Base-by-base conservation (phyloP, 2,797 vertebrate genomes). In the Sebastes kiyomatsui region DNA sequence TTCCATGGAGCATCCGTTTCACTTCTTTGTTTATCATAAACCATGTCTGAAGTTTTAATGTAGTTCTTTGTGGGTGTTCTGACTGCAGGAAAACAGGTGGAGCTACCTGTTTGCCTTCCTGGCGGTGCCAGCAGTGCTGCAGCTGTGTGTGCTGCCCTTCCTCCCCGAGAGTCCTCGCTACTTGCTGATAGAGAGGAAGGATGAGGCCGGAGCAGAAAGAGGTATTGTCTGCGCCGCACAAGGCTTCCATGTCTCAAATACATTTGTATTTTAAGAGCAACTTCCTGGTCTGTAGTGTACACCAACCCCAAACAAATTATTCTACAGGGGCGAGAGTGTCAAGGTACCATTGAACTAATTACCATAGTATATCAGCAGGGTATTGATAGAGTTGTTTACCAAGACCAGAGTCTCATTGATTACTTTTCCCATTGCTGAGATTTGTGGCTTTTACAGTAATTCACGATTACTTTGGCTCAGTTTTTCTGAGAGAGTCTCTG, bases 101-200 rank as follows among this genome's bases (percentile, higher is more conserved):
- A 96, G 94, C 22, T 97, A 93, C 86, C 87, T 98, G 69, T 98
- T 99, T 90, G 95, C 95, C 62, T 96, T 97, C 60, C 92, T 98
- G 72, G 75, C 93, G 1, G 54, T 97, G 56, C 98, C 98, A 0
- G 95, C 98, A 0, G 0, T 96, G 16, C 68, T 97, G 67, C 98
- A 99, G 94, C 93, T 96, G 1, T 84, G 94, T 70, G 94, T 96
- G 75, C 91, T 99, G 68, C 98, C 98, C 46, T 99, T 99, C 80
- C 95, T 99, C 16, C 98, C 98, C 0, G 97, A 99, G 92, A 99
- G 97, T 89, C 98, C 98, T 1, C 96, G 95, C 38, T 99, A 96
- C 91, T 96, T 99, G 72, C 96, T 99, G 58, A 96, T 99, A 55
- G 97, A 98, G 91, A 97, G 95, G 81, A 95, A 95, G 2, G 93